Evolutionary conservation across 2,888 invertebrate genomes (phyloP).

Genomic region (Cephus spinipes): DNA sequence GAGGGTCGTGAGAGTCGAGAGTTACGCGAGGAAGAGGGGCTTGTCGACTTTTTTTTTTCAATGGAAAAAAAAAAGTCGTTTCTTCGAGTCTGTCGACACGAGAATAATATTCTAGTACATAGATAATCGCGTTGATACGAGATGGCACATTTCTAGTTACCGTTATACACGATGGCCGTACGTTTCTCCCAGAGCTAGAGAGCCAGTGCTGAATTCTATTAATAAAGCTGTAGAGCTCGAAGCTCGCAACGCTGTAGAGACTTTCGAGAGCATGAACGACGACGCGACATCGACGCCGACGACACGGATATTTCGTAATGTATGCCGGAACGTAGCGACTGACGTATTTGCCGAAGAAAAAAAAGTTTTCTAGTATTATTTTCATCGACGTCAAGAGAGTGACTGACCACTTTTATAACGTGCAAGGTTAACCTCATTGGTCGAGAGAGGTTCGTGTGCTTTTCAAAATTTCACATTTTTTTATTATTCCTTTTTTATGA

Average conservation of each 20-base stretch:
- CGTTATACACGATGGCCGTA: conserved; percentile 12
- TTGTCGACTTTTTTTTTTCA: not conserved
- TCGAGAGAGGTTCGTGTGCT: not conserved
- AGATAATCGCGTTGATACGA: not conserved
- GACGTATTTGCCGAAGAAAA: conserved; percentile 9
- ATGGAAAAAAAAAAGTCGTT: not conserved
- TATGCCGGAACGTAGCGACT: conserved; percentile 23
- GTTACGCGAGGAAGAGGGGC: not conserved
- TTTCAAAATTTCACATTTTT: not conserved
- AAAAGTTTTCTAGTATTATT: not conserved
- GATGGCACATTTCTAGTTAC: not conserved
- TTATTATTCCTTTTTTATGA: not conserved
- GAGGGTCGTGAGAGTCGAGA: too few relatives aligned
- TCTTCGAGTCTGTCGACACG: not conserved
- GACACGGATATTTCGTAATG: conserved; percentile 42
- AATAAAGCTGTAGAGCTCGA: conserved; percentile 39
- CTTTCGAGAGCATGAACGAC: conserved; percentile 24
- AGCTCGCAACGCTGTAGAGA: conserved; percentile 24
- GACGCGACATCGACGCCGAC: conserved; percentile 27
- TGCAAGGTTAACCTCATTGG: not conserved
- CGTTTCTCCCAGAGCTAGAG: conserved; percentile 17
- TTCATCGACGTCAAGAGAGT: not conserved
- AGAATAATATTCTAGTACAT: not conserved
- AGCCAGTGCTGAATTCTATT: conserved; percentile 41
- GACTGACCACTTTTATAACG: not conserved